Conservation (phyloP, 2,888 invertebrate genomes). For the Hoplodrina ambigua region DNA sequence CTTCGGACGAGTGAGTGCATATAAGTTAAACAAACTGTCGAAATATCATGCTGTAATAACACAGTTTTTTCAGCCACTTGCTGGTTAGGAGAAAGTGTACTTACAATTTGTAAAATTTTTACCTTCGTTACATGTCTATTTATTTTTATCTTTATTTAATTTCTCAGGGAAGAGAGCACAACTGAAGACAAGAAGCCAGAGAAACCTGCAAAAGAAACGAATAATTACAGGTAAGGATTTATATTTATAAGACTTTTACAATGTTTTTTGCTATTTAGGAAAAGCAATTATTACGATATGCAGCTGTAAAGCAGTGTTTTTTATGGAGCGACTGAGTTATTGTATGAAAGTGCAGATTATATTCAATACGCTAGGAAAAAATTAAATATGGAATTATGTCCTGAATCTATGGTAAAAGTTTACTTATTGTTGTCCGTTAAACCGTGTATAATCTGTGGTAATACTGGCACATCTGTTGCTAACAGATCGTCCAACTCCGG, state of each 20-base stretch:
- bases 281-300: no score
- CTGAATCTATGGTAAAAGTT: no score
- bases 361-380: no score
- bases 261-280: not conserved
- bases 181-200: slow-evolving; percentile 73
- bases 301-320: no score
- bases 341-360: no score
- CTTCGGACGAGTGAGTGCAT: slow-evolving; percentile 84
- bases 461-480: not conserved
- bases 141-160: not conserved
- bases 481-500: slow-evolving; percentile 76
- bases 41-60: not conserved
- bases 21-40: not conserved
- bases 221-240: slow-evolving; percentile 75
- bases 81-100: no score
- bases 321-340: no score
- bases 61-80: no score
- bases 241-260: not conserved
- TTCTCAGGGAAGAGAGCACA: slow-evolving; percentile 75
- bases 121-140: not conserved
- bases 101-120: no score
- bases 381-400: no score
- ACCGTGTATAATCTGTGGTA: not conserved
- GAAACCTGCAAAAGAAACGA: slow-evolving; percentile 72
- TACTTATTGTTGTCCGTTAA: no score